A percentile compares a stretch with the other conserved stretches of the same genome.
Conservation (phyloP, 2,888 invertebrate genomes). For the Ceramica pisi region DNA sequence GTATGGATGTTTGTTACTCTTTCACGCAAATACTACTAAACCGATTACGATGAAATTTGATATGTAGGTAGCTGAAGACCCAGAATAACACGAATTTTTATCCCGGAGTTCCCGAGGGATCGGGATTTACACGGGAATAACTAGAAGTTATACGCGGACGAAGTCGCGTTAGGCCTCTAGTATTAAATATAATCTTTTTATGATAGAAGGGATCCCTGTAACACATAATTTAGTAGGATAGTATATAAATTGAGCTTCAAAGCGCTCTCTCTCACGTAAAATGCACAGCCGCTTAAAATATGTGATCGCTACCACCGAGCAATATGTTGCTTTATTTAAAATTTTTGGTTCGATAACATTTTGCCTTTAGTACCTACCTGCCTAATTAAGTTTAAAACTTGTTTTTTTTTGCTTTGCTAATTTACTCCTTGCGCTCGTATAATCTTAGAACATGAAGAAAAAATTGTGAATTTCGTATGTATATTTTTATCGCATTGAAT, state of each 20-base stretch:
- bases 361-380: background rate
- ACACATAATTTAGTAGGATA: slow-evolving; percentile 8
- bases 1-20: too few species aligned
- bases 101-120: too few species aligned
- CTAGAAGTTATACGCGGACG: too few species aligned
- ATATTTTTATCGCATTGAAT: too few species aligned
- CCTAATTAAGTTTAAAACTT: slow-evolving; percentile 14
- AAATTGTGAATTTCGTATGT: too few species aligned
- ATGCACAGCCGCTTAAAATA: slow-evolving; percentile 48
- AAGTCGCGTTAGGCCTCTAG: too few species aligned
- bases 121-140: too few species aligned
- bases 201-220: background rate
- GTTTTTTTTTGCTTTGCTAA: background rate
- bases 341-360: background rate
- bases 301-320: slow-evolving; percentile 28
- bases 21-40: too few species aligned
- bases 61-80: too few species aligned
- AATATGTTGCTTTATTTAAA: slow-evolving; percentile 20
- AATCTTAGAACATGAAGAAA: background rate
- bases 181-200: background rate
- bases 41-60: too few species aligned
- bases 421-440: too few species aligned
- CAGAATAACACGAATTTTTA: too few species aligned
- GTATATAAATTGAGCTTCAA: slow-evolving; percentile 40
- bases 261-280: slow-evolving; percentile 41